A percentile compares a stretch with the other conserved stretches of the same genome.
Evolutionary conservation across 2,797 vertebrate species (phyloP).

Genomic region (Chloroceryle inda): DNA sequence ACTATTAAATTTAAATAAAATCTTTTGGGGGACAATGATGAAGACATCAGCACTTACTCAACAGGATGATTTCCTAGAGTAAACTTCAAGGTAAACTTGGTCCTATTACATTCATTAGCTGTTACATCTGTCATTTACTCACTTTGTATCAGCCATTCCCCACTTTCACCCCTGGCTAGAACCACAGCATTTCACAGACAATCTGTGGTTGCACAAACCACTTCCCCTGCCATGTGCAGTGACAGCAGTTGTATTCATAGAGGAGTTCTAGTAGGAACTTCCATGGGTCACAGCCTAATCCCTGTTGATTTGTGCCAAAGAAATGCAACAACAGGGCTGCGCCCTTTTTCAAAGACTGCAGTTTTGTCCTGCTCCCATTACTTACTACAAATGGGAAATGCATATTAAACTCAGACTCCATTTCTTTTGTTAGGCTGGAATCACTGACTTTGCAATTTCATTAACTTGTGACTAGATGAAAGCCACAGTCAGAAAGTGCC

Average conservation of each 20-base stretch:
- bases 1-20: background rate
- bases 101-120: background rate
- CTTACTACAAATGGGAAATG: conserved; percentile 16
- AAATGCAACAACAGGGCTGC: background rate
- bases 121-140: background rate
- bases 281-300: conserved; percentile 43
- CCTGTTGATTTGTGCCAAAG: conserved; percentile 43
- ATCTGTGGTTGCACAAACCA: conserved; percentile 51
- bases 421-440: conserved; percentile 36
- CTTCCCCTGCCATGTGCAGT: conserved; percentile 56
- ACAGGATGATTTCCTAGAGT: background rate
- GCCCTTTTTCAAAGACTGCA: conserved; percentile 21
- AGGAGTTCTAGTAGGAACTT: conserved; percentile 52
- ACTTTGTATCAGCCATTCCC: background rate
- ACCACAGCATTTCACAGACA: background rate
- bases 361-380: conserved; percentile 10
- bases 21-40: background rate
- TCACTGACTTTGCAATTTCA: conserved; percentile 33
- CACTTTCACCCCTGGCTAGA: background rate
- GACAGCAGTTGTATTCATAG: conserved; percentile 66
- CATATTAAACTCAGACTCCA: background rate
- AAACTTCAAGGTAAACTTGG: background rate
- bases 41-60: background rate
- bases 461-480: conserved; percentile 7
- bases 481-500: background rate